Evolutionary conservation across 1,140 invertebrate genomes (phyloP).

Genomic region (Penaeus japonicus): DNA sequence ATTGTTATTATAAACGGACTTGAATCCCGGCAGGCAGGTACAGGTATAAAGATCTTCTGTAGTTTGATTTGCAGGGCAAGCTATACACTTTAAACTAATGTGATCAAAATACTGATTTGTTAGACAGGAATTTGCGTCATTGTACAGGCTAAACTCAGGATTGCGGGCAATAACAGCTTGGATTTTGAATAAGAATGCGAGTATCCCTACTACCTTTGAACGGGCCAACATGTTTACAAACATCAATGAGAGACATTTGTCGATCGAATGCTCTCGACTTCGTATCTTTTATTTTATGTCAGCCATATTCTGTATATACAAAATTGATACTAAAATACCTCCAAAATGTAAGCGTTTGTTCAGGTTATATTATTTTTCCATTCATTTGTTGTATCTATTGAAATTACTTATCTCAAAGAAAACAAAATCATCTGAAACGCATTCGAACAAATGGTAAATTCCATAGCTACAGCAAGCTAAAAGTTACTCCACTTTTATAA

Average conservation of each 20-base stretch:
- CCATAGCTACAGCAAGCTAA: too few species aligned
- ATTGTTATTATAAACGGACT: background rate
- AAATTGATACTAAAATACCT: too few species aligned
- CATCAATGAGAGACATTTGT: background rate
- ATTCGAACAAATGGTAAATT: too few species aligned
- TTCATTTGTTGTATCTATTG: too few species aligned
- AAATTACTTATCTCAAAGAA: too few species aligned
- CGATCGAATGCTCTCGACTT: background rate
- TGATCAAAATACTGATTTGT: slow-evolving; percentile 43
- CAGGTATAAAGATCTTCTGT: slow-evolving; percentile 3
- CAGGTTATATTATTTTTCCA: too few species aligned
- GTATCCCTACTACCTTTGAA: background rate
- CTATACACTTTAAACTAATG: slow-evolving; percentile 28
- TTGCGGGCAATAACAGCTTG: background rate
- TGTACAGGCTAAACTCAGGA: slow-evolving; percentile 9
- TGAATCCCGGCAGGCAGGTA: slow-evolving; percentile 27
- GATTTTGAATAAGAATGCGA: background rate
- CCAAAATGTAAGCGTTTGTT: too few species aligned
- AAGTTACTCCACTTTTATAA: too few species aligned
- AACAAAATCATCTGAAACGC: too few species aligned
- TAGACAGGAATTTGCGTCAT: background rate
- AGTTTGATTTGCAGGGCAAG: slow-evolving; percentile 39
- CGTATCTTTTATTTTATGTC: too few species aligned
- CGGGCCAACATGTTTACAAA: background rate
- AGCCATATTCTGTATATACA: too few species aligned